Conservation (phyloP, 2,797 vertebrate genomes). For the Pseudomugil gertrudae region DNA sequence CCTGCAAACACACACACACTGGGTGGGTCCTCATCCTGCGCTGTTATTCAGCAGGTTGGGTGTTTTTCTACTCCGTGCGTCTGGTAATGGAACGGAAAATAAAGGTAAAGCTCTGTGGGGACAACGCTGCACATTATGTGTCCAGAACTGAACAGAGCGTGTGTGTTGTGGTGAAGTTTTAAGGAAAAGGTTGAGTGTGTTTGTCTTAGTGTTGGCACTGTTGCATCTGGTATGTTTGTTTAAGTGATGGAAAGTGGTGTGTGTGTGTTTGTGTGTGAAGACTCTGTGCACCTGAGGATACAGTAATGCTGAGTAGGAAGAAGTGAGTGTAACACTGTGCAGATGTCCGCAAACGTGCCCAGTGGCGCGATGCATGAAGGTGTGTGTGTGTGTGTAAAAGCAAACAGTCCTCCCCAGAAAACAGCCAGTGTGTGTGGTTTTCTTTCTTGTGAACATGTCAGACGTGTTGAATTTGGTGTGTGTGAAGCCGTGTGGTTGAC, state of each 20-base stretch:
- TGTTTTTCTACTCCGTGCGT: conserved; percentile 63
- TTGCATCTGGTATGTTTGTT: conserved; percentile 56
- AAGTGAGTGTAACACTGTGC: conserved; percentile 68
- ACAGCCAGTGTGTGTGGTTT: conserved; percentile 32
- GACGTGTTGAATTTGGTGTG: conserved; percentile 20
- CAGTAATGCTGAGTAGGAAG: conserved; percentile 44
- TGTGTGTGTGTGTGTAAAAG: conserved; percentile 26
- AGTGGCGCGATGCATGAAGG: conserved; percentile 35
- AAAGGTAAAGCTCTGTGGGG: conserved; percentile 60
- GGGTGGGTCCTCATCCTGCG: conserved; percentile 38
- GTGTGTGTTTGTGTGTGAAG: conserved; percentile 36
- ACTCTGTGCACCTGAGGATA: conserved; percentile 66
- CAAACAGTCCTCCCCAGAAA: conserved; percentile 36
- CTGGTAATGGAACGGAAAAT: conserved; percentile 79
- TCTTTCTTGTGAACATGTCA: conserved; percentile 24
- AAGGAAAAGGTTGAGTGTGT: conserved; percentile 74
- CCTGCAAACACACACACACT: conserved; percentile 26
- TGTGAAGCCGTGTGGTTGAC: conserved; percentile 17
- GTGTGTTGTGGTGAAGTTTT: conserved; percentile 66
- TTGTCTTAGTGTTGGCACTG: conserved; percentile 68
- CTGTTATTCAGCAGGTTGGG: conserved; percentile 57
- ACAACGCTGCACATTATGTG: conserved; percentile 54
- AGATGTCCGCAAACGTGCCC: conserved; percentile 52
- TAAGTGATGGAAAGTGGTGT: conserved; percentile 67
- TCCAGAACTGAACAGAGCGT: conserved; percentile 10